Evolutionary conservation across 2,888 invertebrate species (phyloP).

Genomic region (Lepas anatifera): DNA sequence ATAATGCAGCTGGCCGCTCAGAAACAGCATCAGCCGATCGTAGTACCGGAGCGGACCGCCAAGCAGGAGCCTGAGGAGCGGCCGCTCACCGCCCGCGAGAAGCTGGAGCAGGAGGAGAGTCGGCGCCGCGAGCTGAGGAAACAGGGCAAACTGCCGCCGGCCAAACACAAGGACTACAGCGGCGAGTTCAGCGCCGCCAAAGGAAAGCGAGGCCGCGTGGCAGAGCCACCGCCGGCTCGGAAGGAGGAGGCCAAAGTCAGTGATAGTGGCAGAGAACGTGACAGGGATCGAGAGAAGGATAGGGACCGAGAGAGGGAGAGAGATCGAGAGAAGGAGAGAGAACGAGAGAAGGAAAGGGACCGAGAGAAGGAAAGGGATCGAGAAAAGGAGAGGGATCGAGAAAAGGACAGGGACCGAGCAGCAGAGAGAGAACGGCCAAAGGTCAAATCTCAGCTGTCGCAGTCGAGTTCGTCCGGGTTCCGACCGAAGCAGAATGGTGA

Average conservation of each 20-base stretch:
- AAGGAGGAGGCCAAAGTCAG: conserved; percentile 8
- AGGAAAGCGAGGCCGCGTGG: not conserved
- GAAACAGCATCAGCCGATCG: conserved; percentile 18
- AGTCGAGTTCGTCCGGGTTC: not conserved
- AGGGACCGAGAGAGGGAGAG: no score
- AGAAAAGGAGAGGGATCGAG: no score
- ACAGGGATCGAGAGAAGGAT: not conserved
- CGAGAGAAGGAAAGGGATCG: no score
- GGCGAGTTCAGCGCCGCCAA: not conserved
- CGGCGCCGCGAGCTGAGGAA: conserved; percentile 25
- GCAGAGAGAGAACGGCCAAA: no score
- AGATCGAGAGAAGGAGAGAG: no score
- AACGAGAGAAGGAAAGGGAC: no score
- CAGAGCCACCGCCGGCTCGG: not conserved
- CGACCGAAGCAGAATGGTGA: not conserved
- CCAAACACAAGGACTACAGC: conserved; percentile 13
- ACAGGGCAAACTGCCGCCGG: conserved; percentile 27
- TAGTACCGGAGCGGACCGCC: not conserved
- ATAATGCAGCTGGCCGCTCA: conserved; percentile 16
- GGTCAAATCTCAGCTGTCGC: no score
- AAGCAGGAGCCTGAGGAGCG: conserved; percentile 46
- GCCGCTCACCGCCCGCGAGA: conserved; percentile 68
- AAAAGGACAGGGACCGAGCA: no score
- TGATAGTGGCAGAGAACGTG: not conserved
- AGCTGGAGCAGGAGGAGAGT: conserved; percentile 57